These are phyloP conservation scores for Montipora capitata DNA, from an alignment of 92 coral and sea anemone species.

Conservation along the genomic window DNA sequence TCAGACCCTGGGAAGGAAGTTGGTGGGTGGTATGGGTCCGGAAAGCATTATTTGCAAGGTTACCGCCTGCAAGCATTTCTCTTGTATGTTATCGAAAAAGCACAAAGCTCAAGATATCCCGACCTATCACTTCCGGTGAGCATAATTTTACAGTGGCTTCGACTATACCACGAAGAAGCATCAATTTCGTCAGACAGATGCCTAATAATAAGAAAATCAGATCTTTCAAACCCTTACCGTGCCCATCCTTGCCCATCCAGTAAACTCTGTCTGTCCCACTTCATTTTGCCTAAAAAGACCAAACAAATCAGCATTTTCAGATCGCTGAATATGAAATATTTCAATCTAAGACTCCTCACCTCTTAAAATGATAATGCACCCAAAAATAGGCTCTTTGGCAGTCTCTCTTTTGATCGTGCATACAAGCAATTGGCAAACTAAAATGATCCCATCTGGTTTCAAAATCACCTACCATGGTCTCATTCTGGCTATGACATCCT, in stretches of 20 bases:
- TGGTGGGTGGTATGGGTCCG: neutral
- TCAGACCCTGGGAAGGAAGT: no score
- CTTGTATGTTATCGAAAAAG: no score
- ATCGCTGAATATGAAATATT: no score
- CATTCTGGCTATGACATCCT: conserved; percentile 94
- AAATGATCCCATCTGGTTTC: neutral
- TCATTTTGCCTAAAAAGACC: conserved; percentile 85
- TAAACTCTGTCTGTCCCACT: conserved; percentile 90
- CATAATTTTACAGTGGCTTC: neutral
- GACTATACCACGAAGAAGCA: no score
- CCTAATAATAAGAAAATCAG: neutral
- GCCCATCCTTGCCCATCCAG: conserved; percentile 99
- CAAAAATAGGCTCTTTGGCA: no score
- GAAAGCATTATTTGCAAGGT: neutral
- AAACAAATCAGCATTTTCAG: no score
- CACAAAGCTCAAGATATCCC: neutral
- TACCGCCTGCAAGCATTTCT: no score
- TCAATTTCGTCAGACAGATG: no score
- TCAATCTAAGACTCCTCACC: no score
- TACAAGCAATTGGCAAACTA: no score
- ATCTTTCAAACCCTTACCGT: conserved; percentile 67
- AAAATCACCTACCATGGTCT: conserved; percentile 88
- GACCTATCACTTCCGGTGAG: neutral
- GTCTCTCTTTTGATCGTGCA: no score
- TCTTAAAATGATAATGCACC: no score